Evolutionary conservation across 2,888 invertebrate species (phyloP).

Genomic region (Pollenia griseotomentosa): DNA sequence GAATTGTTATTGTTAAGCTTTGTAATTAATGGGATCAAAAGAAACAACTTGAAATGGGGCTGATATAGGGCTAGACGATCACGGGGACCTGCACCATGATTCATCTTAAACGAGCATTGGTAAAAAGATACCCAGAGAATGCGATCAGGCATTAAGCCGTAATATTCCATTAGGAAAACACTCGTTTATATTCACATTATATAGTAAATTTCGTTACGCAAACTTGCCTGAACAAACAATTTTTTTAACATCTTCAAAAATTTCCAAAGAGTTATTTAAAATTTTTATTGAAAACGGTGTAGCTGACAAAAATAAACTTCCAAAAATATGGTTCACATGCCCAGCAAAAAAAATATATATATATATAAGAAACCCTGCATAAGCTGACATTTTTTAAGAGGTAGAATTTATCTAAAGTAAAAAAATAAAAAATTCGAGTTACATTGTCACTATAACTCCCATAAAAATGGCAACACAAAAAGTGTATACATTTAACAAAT

Average conservation of each 20-base stretch:
- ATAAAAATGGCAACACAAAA: neutral
- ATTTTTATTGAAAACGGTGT: neutral
- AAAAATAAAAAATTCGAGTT: neutral
- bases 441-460: neutral
- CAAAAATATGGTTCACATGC: neutral
- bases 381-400: slow-evolving; percentile 13
- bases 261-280: too few species aligned
- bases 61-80: too few species aligned
- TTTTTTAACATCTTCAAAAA: too few species aligned
- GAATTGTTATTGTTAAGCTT: too few species aligned
- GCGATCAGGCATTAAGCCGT: too few species aligned
- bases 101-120: neutral
- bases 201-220: too few species aligned
- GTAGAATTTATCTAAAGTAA: neutral
- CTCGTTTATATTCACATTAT: too few species aligned
- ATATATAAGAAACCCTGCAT: neutral
- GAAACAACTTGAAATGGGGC: too few species aligned
- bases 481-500: slow-evolving; percentile 27
- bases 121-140: too few species aligned
- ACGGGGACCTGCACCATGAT: neutral
- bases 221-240: too few species aligned
- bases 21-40: too few species aligned
- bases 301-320: neutral
- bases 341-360: neutral
- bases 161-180: too few species aligned